phyloP scores from a whole-genome alignment of 92 coral and sea anemone species.

The Parazoanthus atlanticus region DNA sequence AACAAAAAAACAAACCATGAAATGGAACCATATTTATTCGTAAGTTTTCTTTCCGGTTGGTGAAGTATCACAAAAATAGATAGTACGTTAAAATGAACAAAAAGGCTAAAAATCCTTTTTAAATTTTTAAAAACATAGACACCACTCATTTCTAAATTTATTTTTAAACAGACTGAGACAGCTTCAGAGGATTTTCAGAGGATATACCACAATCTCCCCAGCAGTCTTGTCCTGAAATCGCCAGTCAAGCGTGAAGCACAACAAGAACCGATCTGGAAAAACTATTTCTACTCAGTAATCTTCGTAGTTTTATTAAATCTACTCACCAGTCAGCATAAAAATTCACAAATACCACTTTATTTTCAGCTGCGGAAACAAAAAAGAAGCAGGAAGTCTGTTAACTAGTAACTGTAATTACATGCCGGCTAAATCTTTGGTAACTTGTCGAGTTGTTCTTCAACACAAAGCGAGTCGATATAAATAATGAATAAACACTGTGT shows the following conservation, averaged over 20 bases:
- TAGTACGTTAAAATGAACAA: not conserved
- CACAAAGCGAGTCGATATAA: constrained; percentile 44
- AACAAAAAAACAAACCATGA: not conserved
- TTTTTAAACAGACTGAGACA: not conserved
- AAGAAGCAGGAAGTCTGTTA: not conserved
- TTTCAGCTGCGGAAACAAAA: constrained; percentile 67
- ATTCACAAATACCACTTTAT: constrained; percentile 88
- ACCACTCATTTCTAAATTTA: too few relatives aligned
- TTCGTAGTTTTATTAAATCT: not conserved
- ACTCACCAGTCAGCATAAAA: constrained; percentile 99
- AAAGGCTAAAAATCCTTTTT: not conserved
- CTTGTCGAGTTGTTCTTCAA: not conserved
- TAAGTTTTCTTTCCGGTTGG: not conserved
- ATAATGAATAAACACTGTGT: constrained; percentile 41
- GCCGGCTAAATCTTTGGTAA: constrained; percentile 8
- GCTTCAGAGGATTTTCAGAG: too few relatives aligned
- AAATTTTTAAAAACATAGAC: too few relatives aligned
- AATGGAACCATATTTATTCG: not conserved
- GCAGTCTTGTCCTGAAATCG: not conserved
- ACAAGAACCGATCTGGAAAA: not conserved
- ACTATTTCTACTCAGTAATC: too few relatives aligned
- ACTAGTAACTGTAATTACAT: too few relatives aligned
- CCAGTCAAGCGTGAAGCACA: not conserved
- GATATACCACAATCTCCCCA: not conserved
- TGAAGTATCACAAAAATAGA: not conserved